Evolutionary conservation across 2,888 invertebrate species (phyloP), one percentile per base, ranked within the genome.

Genomic region (Phengaris alcon): DNA sequence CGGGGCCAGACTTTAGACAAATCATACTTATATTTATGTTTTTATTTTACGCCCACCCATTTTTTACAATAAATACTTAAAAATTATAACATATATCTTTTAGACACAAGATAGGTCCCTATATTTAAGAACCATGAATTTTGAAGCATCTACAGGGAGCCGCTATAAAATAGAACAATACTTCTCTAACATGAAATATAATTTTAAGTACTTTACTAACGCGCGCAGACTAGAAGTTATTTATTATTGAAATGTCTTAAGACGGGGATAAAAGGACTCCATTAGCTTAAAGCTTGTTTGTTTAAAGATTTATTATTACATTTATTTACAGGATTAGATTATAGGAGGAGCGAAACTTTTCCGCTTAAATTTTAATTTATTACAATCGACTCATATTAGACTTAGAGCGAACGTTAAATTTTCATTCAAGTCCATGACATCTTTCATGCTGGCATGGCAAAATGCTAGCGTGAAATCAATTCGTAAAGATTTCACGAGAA

Each of bases 211-310:
- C 7, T 6, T 22, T 59, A 59, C 59, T 22, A 10, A 10, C 22
- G 10, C 59, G 64, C 35, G 35, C 22, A 64, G 64, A 64, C 35
- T 35, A 64, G 22, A 64, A 64, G 35, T 35, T 35, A 64, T 64
- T 64, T 35, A 64, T 35, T 64, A 64, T 64, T 64, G 35, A 64
- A 64, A 10, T 10, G 15, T 10, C 64, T 64, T 64, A 64, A 64
- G 12, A 64, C 55, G n/a, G n/a, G 10, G 35, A 35, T 64, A 9
- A 64, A 64, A 64, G 64, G 35, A 35, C 64, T 22, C 35, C 64
- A 64, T 64, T 12, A 64, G 64, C 35, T 35, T 22, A 22, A 22
- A 22, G 22, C 22, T 22, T 22, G 2, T 64, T 64, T 64, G 64
- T 64, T 35, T 5, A 3, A 22, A 59, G 59, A 22, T 22, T 22